Base-by-base conservation (phyloP, 2,888 invertebrate species). In the Minunthozetes semirufus region DNA sequence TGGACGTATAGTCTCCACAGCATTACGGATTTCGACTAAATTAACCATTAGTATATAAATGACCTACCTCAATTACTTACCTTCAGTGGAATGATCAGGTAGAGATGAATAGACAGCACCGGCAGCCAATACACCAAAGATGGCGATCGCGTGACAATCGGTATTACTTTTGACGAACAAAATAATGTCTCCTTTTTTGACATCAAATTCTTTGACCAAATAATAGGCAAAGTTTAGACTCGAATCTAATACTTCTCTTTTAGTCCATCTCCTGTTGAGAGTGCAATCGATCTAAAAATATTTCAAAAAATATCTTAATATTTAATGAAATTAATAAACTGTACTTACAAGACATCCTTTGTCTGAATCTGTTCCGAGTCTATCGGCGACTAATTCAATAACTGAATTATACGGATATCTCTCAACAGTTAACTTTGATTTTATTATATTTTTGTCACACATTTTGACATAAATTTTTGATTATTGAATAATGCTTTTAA, bases 201-300 rank as follows among this genome's bases (percentile, higher is more conserved):
- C 8, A 17, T 17, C 11, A 5, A 27, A 63, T 15, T 63, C 61
- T 17, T 11, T 29, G 15, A 29, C 33, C 61, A 63, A n/a, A 63
- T 63, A 63, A 33, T 63, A 63, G 13, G 61, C 61, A 6, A 63
- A 33, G 33, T 63, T 63, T 3, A 63, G 61, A 63, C 33, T 17
- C 33, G 61, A 63, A 0, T 63, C 61, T 1, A 33, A 17, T 2
- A 63, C 61, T 63, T 63, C 33, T 29, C 17, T 0, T 63, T 33
- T 33, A 29, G 33, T 63, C 61, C 61, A 63, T n/a, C n/a, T 15
- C 6, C 61, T 15, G 33, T 33, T 33, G 1, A 33, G 9, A 6
- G 29, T 5, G n/a, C 61, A 63, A 33, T 63, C 61, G 3, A 63
- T 63, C 61, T 63, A 56, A 56, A 56, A 9, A 13, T 13, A n/a